Evolutionary conservation across 2,888 invertebrate species (phyloP).

Genomic region (Scelioninae gen. 1): DNA sequence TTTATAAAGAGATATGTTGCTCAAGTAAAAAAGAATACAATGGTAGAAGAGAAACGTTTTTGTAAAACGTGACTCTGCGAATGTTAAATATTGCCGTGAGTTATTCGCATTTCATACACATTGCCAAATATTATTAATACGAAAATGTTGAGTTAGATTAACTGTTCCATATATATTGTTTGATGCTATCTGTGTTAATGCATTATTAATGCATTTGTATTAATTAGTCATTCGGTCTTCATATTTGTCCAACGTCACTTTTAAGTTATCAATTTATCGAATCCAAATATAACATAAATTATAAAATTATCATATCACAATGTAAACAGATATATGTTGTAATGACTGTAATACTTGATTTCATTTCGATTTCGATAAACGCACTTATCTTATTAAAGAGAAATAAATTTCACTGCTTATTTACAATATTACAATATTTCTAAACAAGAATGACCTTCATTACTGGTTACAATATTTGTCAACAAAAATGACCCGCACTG

Average conservation of each 20-base stretch:
- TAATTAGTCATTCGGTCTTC: background rate
- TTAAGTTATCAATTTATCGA: background rate
- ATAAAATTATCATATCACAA: background rate
- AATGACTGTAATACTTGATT: too few species aligned
- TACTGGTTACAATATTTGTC: too few species aligned
- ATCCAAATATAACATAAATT: background rate
- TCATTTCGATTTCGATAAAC: too few species aligned
- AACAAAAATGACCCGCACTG: too few species aligned
- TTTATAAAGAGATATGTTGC: background rate
- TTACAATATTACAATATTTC: too few species aligned
- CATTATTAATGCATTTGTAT: background rate
- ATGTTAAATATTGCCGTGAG: conserved; percentile 1
- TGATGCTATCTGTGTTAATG: conserved; percentile 20
- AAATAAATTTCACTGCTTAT: too few species aligned
- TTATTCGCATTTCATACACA: conserved; percentile 4
- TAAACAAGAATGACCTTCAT: too few species aligned
- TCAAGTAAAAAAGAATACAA: background rate
- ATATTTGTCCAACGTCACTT: background rate
- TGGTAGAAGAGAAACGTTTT: background rate
- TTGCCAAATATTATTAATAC: conserved; percentile 8
- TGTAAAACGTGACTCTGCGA: background rate
- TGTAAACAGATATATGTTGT: too few species aligned
- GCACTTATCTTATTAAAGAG: too few species aligned
- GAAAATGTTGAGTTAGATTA: conserved; percentile 3
- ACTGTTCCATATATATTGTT: conserved; percentile 1